These are phyloP conservation scores for Phaedon cochleariae DNA, from an alignment of 2,888 invertebrate species.

Conservation along the genomic window DNA sequence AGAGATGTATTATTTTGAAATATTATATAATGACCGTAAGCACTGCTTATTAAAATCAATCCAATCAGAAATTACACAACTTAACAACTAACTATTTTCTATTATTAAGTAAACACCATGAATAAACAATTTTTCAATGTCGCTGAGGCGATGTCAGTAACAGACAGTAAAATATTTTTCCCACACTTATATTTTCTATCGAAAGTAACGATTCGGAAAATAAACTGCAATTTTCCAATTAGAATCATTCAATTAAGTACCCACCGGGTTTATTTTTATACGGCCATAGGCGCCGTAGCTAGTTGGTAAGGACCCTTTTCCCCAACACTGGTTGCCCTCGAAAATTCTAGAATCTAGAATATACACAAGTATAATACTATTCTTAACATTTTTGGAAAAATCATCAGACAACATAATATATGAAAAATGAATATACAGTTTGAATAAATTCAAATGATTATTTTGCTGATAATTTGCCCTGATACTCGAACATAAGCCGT, in stretches of 20 bases:
- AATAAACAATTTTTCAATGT: slow-evolving; percentile 9
- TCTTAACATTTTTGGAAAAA: no score
- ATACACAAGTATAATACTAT: no score
- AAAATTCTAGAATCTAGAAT: no score
- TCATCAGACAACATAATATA: no score
- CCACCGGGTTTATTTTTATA: neutral
- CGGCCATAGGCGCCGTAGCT: neutral
- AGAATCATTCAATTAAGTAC: slow-evolving; percentile 12
- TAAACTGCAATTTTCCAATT: slow-evolving; percentile 14
- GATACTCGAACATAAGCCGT: no score
- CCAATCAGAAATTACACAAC: neutral
- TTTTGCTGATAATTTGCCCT: no score
- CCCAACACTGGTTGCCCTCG: neutral
- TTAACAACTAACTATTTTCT: neutral
- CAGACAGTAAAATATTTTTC: slow-evolving; percentile 8
- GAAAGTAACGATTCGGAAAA: neutral
- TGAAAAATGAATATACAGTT: no score
- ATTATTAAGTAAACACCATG: slow-evolving; percentile 2
- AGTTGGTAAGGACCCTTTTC: no score
- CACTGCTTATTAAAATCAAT: neutral
- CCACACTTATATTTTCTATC: neutral
- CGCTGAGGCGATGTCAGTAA: no score
- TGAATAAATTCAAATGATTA: no score
- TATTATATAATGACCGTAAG: no score
- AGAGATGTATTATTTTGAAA: no score